Percentiles rank a stretch among this genome's conserved stretches.
These are phyloP conservation scores for Heliornis fulica DNA, from an alignment of 2,113 vertebrate species.

Conservation along the genomic window DNA sequence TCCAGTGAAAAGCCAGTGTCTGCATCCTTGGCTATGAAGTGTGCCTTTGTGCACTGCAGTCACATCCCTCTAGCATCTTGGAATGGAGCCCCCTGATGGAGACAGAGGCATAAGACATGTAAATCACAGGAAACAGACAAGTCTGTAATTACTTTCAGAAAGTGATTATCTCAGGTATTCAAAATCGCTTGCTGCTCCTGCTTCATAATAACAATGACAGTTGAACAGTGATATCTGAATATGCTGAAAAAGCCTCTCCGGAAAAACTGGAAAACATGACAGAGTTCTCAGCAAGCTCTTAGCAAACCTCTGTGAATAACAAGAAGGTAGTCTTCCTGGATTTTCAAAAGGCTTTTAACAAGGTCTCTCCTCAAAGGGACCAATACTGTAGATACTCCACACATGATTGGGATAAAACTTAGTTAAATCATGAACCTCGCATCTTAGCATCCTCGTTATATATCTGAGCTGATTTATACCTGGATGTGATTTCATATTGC, in stretches of 20 bases:
- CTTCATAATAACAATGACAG: not conserved
- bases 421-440: not conserved
- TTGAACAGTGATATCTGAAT: not conserved
- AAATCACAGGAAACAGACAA: constrained; percentile 8
- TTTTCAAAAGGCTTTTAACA: constrained; percentile 6
- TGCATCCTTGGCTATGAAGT: not conserved
- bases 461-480: not conserved
- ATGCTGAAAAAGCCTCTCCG: not conserved
- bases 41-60: not conserved
- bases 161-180: constrained; percentile 17
- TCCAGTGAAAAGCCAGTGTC: not conserved
- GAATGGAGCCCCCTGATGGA: not conserved
- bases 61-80: not conserved
- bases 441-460: not conserved
- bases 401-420: not conserved
- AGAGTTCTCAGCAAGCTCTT: not conserved
- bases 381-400: not conserved
- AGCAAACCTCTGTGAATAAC: not conserved
- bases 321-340: not conserved
- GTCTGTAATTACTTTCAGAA: constrained; percentile 31
- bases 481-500: not conserved
- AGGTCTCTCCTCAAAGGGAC: not conserved
- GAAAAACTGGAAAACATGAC: not conserved
- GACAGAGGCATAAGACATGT: not conserved
- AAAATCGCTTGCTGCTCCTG: not conserved